These are phyloP conservation scores for Hyalella azteca DNA, from an alignment of 2,888 invertebrate species.

Conservation along the genomic window DNA sequence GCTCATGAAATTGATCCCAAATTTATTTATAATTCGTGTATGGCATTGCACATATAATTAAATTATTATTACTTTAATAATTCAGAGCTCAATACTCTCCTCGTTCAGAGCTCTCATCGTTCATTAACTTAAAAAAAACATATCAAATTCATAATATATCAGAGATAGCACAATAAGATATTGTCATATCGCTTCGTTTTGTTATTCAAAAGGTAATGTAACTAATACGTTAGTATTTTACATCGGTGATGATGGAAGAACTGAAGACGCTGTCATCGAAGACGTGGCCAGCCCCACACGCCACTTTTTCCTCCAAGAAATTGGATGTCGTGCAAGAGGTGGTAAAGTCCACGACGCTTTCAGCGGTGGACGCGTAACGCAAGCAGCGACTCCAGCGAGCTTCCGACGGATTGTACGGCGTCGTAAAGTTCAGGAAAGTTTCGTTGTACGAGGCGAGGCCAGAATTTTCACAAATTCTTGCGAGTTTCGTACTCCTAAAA, in stretches of 20 bases:
- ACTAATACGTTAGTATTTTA: background rate
- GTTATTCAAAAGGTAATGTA: too few species aligned
- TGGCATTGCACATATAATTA: too few species aligned
- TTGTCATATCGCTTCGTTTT: too few species aligned
- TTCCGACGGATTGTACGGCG: background rate
- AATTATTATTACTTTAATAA: too few species aligned
- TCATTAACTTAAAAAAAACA: too few species aligned
- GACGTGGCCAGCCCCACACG: background rate
- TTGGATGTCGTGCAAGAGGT: background rate
- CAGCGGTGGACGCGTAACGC: background rate
- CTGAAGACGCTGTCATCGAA: background rate
- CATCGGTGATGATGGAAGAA: slow-evolving; percentile 5
- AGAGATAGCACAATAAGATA: too few species aligned
- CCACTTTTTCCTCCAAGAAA: background rate
- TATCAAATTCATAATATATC: too few species aligned
- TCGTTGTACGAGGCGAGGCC: background rate
- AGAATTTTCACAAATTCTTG: background rate
- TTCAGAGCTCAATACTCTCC: too few species aligned
- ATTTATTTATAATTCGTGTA: too few species aligned
- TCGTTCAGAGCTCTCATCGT: too few species aligned
- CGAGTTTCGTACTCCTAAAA: too few species aligned
- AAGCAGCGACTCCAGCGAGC: background rate
- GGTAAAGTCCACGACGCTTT: background rate
- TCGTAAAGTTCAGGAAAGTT: slow-evolving; percentile 20
- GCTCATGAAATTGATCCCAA: too few species aligned